phyloP scores from a whole-genome alignment of 2,113 vertebrate species.

The Campylomormyrus numenius region DNA sequence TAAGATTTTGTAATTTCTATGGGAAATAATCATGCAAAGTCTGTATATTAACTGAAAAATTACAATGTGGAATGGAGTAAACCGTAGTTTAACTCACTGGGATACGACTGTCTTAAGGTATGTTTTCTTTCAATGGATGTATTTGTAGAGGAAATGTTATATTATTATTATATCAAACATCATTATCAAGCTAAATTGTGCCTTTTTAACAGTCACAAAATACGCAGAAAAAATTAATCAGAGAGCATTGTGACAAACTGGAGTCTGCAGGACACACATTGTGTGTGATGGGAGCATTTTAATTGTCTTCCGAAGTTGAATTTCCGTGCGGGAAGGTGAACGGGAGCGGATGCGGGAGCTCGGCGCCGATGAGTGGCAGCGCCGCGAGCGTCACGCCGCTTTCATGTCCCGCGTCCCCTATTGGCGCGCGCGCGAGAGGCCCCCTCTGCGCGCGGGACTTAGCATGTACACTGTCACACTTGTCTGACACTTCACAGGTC shows the following conservation, averaged over 20 bases:
- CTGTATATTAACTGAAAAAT: neutral
- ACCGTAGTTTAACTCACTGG: neutral
- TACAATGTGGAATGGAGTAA: neutral
- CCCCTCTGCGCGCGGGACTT: neutral
- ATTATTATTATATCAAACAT: neutral
- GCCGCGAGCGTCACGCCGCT: neutral
- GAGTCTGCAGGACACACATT: neutral
- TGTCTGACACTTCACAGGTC: neutral
- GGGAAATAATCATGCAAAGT: neutral
- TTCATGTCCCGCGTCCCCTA: neutral
- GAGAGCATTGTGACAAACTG: neutral
- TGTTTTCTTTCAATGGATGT: neutral
- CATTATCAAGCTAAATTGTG: neutral
- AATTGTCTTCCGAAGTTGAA: neutral
- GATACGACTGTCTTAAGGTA: neutral
- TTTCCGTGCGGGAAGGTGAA: neutral
- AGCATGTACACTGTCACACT: neutral
- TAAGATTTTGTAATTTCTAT: neutral
- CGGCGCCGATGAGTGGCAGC: neutral
- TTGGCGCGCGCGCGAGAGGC: neutral
- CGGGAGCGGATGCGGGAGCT: neutral
- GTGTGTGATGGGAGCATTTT: neutral
- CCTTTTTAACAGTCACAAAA: neutral
- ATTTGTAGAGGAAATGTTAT: neutral
- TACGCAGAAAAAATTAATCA: neutral